A percentile compares a stretch with the other conserved stretches of the same genome.
Conservation (phyloP, 2,888 invertebrate species). For the Uloborus plumipes region DNA sequence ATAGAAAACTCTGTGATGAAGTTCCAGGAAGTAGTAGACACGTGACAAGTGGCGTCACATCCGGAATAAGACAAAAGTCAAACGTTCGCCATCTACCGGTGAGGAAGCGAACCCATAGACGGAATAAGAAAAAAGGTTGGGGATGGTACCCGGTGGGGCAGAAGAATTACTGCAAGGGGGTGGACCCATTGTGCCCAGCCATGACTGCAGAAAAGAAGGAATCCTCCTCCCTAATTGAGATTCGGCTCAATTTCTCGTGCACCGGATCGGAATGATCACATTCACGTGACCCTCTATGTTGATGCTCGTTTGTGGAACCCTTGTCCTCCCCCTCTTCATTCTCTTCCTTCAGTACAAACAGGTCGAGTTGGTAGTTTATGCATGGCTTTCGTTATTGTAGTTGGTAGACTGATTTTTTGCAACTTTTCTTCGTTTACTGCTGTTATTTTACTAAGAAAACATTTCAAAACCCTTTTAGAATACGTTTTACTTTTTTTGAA, state of each 20-base stretch:
- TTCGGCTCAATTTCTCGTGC: conserved; percentile 52
- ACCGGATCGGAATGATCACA: conserved; percentile 12
- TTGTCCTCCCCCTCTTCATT: not conserved
- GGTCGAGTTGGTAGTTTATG: too few species aligned
- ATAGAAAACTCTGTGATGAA: conserved; percentile 22
- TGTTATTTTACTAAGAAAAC: too few species aligned
- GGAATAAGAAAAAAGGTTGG: conserved; percentile 13
- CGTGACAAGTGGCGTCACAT: conserved; percentile 63
- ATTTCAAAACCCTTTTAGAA: too few species aligned
- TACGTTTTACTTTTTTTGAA: too few species aligned
- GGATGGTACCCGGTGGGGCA: conserved; percentile 25
- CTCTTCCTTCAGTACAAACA: too few species aligned
- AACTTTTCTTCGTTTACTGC: too few species aligned
- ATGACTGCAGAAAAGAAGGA: conserved; percentile 27
- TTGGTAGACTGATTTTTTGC: too few species aligned
- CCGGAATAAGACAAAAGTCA: conserved; percentile 60
- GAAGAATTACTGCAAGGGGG: conserved; percentile 29
- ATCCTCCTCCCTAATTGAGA: conserved; percentile 39
- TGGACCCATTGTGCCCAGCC: conserved; percentile 32
- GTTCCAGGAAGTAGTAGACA: conserved; percentile 53
- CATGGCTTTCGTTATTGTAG: too few species aligned
- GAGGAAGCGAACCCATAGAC: conserved; percentile 12
- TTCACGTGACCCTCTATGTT: conserved; percentile 16
- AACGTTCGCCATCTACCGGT: conserved; percentile 60
- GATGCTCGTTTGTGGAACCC: conserved; percentile 24